A percentile compares a stretch with the other conserved stretches of the same genome.
Evolutionary conservation across 2,113 vertebrate genomes (phyloP).

Genomic region (Picathartes gymnocephalus): DNA sequence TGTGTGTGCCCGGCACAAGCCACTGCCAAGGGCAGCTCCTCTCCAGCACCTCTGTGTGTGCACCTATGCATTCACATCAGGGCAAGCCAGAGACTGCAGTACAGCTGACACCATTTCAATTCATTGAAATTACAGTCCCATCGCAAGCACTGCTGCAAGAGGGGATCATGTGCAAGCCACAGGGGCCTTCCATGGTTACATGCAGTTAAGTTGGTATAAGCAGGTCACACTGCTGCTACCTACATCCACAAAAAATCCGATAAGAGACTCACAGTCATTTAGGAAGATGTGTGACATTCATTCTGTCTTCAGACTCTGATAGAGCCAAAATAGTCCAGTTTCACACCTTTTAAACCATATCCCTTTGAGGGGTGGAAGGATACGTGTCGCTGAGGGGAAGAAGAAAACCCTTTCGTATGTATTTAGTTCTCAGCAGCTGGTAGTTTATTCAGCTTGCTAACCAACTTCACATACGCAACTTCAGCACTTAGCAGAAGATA

Average conservation of each 20-base stretch:
- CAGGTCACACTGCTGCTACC: neutral
- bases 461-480: neutral
- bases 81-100: neutral
- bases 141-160: neutral
- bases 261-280: neutral
- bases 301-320: neutral
- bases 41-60: neutral
- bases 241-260: neutral
- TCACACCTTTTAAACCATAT: neutral
- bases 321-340: neutral
- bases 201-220: neutral
- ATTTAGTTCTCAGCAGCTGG: neutral
- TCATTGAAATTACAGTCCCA: neutral
- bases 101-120: neutral
- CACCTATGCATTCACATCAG: neutral
- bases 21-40: neutral
- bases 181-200: neutral
- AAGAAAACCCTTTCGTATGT: neutral
- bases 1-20: neutral
- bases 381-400: neutral
- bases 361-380: neutral
- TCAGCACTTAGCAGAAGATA: neutral
- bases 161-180: accelerated
- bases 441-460: neutral
- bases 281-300: neutral